Evolutionary conservation across 2,113 vertebrate genomes (phyloP).

Genomic region (Leptosomus discolor): DNA sequence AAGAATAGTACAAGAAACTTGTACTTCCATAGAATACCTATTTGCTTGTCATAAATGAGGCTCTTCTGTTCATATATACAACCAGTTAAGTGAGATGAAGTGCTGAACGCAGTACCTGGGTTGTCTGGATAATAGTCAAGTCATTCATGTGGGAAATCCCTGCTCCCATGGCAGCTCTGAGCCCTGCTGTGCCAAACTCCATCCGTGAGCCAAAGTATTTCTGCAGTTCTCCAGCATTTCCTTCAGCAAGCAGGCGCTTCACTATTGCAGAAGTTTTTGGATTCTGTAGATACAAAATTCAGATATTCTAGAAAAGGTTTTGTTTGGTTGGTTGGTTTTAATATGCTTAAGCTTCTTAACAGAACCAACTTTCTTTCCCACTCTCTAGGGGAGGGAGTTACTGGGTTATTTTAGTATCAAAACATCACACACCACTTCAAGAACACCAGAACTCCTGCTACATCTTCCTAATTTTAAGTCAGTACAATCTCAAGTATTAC

Average conservation of each 20-base stretch:
- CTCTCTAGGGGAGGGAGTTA: too few species aligned
- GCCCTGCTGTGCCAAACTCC: conserved; percentile 95
- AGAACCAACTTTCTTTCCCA: background rate
- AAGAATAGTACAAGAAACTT: background rate
- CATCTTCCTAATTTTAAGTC: background rate
- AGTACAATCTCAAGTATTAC: background rate
- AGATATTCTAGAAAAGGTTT: background rate
- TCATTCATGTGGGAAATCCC: conserved; percentile 93
- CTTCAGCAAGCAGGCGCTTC: conserved; percentile 77
- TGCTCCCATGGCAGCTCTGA: conserved; percentile 91
- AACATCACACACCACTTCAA: background rate
- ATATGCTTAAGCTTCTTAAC: background rate
- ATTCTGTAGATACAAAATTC: conserved; percentile 77
- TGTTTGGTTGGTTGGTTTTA: background rate
- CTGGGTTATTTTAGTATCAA: background rate
- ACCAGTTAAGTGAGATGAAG: background rate
- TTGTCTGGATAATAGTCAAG: conserved; percentile 96
- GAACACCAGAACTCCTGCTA: background rate
- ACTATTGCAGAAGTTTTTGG: conserved; percentile 82
- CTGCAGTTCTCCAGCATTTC: conserved; percentile 75
- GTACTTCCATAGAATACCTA: background rate
- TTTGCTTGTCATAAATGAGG: background rate
- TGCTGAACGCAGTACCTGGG: conserved; percentile 72
- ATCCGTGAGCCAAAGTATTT: conserved; percentile 89
- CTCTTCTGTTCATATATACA: background rate